Evolutionary conservation across 2,113 vertebrate species (phyloP).

Genomic region (Vulpes lagopus): DNA sequence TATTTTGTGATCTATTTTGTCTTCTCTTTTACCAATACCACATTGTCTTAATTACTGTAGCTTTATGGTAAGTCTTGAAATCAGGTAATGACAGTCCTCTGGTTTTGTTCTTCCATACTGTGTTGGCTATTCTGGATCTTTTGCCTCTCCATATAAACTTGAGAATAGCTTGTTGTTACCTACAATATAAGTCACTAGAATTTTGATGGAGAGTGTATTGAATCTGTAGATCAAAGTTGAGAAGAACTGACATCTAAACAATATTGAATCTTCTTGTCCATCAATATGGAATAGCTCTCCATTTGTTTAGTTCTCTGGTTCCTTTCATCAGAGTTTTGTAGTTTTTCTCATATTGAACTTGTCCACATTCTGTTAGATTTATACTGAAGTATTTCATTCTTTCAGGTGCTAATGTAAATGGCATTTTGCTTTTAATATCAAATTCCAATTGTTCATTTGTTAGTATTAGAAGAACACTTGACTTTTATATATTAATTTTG

Average conservation of each 20-base stretch:
- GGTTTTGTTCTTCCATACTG: conserved; percentile 12
- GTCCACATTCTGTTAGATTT: neutral
- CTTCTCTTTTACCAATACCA: neutral
- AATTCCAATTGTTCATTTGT: neutral
- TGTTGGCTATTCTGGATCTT: conserved; percentile 1
- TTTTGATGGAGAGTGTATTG: neutral
- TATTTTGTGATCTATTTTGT: neutral
- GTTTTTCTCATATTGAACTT: neutral
- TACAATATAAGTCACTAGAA: neutral
- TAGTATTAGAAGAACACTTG: neutral
- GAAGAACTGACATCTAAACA: neutral
- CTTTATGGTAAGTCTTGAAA: neutral
- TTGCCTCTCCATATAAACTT: neutral
- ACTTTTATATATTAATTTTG: neutral
- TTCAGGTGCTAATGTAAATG: neutral
- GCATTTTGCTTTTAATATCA: neutral
- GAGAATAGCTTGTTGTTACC: neutral
- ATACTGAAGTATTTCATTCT: neutral
- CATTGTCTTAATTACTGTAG: neutral
- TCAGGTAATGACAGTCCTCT: neutral
- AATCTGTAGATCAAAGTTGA: neutral
- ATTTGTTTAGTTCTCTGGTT: conserved; percentile 8
- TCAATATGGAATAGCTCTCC: neutral
- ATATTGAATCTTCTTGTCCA: neutral
- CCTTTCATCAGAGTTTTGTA: neutral